These are phyloP conservation scores for Exocentrus adspersus DNA, from an alignment of 2,888 invertebrate species.

Conservation along the genomic window DNA sequence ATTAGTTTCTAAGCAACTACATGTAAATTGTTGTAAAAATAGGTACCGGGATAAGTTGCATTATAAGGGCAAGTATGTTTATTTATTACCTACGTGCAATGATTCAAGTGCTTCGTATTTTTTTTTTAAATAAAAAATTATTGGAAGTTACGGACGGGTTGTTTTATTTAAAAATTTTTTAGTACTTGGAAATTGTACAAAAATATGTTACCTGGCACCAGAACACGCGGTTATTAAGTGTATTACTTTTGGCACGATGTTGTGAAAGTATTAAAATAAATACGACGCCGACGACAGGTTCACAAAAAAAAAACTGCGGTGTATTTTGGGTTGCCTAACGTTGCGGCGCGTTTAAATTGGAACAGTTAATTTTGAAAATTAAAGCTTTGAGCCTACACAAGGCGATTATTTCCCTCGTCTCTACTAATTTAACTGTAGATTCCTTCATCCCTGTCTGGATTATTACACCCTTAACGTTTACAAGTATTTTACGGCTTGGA, in stretches of 20 bases:
- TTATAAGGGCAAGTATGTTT: slow-evolving; percentile 20
- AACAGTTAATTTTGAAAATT: no score
- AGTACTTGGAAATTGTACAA: no score
- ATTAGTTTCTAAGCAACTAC: slow-evolving; percentile 8
- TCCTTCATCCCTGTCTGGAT: no score
- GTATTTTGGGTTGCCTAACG: slow-evolving; percentile 1
- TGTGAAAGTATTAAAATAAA: background rate
- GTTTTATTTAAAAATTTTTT: no score
- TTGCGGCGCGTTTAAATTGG: no score
- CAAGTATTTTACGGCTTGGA: no score
- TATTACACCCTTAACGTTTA: no score
- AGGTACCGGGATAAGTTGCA: slow-evolving; percentile 21
- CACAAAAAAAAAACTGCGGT: background rate
- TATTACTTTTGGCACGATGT: background rate
- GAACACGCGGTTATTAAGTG: no score
- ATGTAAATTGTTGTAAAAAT: slow-evolving; percentile 35
- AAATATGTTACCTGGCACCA: no score
- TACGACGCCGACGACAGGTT: background rate
- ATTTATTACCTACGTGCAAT: slow-evolving; percentile 12
- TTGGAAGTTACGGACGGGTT: slow-evolving; percentile 17
- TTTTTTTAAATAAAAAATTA: slow-evolving; percentile 36
- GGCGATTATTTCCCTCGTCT: no score
- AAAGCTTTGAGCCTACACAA: no score
- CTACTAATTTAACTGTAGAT: no score
- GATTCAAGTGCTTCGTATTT: slow-evolving; percentile 28